These are phyloP conservation scores for Drosophila nigricruria DNA, from an alignment of 2,888 invertebrate genomes.

Conservation along the genomic window DNA sequence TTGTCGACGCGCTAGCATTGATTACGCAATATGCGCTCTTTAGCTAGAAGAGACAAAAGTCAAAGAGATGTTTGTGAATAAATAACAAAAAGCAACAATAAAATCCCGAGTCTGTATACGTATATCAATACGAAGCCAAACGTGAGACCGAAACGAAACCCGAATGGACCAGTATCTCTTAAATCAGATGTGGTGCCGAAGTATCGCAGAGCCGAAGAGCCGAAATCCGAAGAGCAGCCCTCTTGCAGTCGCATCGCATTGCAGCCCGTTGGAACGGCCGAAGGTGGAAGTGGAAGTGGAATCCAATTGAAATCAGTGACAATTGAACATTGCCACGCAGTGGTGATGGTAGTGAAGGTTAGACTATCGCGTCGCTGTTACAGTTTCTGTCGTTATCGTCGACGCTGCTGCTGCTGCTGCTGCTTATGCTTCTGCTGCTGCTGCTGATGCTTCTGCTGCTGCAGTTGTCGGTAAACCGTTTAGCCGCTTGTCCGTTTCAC, in stretches of 20 bases:
- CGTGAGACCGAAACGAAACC: background rate
- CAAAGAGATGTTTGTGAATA: slow-evolving; percentile 28
- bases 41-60: slow-evolving; percentile 13
- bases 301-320: slow-evolving; percentile 66
- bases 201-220: slow-evolving; percentile 6
- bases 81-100: background rate
- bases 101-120: background rate
- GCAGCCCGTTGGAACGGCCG: slow-evolving; percentile 35
- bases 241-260: slow-evolving; percentile 25
- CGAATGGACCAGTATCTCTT: slow-evolving; percentile 36
- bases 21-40: slow-evolving; percentile 28
- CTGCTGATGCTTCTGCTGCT: background rate
- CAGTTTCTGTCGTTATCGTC: slow-evolving; percentile 30
- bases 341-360: slow-evolving; percentile 56
- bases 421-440: background rate
- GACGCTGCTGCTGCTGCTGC: background rate
- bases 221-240: slow-evolving; percentile 37
- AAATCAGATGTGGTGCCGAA: slow-evolving; percentile 29
- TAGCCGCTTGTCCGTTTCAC: slow-evolving; percentile 19
- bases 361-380: slow-evolving; percentile 35
- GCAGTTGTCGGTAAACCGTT: slow-evolving; percentile 39
- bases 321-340: slow-evolving; percentile 72
- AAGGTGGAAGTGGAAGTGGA: slow-evolving; percentile 46
- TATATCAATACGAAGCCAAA: slow-evolving; percentile 6
- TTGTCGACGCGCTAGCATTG: background rate